Evolutionary conservation across 35 echinoderm and acorn worm genomes (phyloP).

Genomic region (Diadema setosum): DNA sequence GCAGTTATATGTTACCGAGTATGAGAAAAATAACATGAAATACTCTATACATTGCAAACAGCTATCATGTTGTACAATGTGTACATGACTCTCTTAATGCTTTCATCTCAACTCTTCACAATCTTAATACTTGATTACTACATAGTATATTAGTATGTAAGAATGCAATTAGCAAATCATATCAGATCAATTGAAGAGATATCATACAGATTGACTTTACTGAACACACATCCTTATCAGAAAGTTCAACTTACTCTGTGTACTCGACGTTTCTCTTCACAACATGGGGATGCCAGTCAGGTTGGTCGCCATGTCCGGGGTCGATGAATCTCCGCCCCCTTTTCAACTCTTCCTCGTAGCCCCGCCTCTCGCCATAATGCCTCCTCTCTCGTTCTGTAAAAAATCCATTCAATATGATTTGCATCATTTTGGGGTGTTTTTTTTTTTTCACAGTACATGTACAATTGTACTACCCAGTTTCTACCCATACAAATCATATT

Average conservation of each 20-base stretch:
- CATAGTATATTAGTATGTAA: too few relatives aligned
- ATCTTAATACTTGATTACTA: too few relatives aligned
- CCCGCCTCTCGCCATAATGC: slow-evolving; percentile 60
- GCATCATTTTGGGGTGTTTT: background rate
- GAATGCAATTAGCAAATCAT: too few relatives aligned
- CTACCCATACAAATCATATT: background rate
- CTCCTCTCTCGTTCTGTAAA: slow-evolving; percentile 73
- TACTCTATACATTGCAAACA: too few relatives aligned
- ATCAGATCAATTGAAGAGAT: too few relatives aligned
- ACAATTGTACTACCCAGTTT: background rate
- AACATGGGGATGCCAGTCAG: slow-evolving; percentile 81
- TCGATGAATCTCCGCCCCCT: slow-evolving; percentile 70
- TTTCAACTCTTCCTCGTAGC: slow-evolving; percentile 20
- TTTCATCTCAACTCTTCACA: too few relatives aligned
- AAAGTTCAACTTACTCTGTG: slow-evolving; percentile 61
- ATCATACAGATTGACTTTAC: too few relatives aligned
- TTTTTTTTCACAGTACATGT: background rate
- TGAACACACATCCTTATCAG: too few relatives aligned
- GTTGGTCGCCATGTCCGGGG: slow-evolving; percentile 77
- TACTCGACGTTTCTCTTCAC: slow-evolving; percentile 54
- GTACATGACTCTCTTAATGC: too few relatives aligned
- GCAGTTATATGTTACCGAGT: too few relatives aligned
- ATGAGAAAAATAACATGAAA: too few relatives aligned
- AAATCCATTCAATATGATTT: background rate
- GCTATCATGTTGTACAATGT: too few relatives aligned